phyloP scores from a whole-genome alignment of 2,888 invertebrate genomes.

The Megastigmus dorsalis region DNA sequence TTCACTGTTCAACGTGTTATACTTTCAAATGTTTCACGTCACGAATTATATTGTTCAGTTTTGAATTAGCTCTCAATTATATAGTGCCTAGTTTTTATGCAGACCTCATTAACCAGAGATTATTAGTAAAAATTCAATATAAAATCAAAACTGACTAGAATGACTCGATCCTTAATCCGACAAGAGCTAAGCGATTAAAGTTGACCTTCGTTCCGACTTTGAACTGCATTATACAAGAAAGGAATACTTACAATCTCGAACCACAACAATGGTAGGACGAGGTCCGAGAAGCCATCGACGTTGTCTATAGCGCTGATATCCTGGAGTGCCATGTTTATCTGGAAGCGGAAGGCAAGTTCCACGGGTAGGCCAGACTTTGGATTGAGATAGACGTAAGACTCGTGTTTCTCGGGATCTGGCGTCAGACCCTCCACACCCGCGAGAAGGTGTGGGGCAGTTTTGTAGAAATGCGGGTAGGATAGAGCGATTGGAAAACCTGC shows the following conservation, averaged over 20 bases:
- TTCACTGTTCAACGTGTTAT: too few relatives aligned
- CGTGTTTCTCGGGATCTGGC: slow-evolving; percentile 81
- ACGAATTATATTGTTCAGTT: too few relatives aligned
- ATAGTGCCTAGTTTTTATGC: too few relatives aligned
- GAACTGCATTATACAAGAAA: neutral
- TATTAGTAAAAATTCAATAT: too few relatives aligned
- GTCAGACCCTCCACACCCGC: slow-evolving; percentile 81
- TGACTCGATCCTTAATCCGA: too few relatives aligned
- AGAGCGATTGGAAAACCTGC: slow-evolving; percentile 89
- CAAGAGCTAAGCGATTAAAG: too few relatives aligned
- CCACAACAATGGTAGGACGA: slow-evolving; percentile 89
- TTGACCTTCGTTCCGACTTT: too few relatives aligned
- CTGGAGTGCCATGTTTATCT: slow-evolving; percentile 90
- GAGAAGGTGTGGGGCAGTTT: slow-evolving; percentile 80
- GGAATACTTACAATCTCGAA: slow-evolving; percentile 88
- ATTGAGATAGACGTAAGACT: slow-evolving; percentile 85
- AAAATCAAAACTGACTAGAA: too few relatives aligned
- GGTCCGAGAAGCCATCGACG: slow-evolving; percentile 81
- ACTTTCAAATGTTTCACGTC: too few relatives aligned
- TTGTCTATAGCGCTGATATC: slow-evolving; percentile 81
- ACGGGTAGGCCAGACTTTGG: slow-evolving; percentile 88
- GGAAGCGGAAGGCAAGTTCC: slow-evolving; percentile 86
- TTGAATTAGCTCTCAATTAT: too few relatives aligned
- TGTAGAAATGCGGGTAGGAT: slow-evolving; percentile 91
- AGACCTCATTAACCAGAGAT: too few relatives aligned